A percentile compares a stretch with the other conserved stretches of the same genome.
Evolutionary conservation across 2,888 invertebrate species (phyloP).

Genomic region (Drosophila leonis): DNA sequence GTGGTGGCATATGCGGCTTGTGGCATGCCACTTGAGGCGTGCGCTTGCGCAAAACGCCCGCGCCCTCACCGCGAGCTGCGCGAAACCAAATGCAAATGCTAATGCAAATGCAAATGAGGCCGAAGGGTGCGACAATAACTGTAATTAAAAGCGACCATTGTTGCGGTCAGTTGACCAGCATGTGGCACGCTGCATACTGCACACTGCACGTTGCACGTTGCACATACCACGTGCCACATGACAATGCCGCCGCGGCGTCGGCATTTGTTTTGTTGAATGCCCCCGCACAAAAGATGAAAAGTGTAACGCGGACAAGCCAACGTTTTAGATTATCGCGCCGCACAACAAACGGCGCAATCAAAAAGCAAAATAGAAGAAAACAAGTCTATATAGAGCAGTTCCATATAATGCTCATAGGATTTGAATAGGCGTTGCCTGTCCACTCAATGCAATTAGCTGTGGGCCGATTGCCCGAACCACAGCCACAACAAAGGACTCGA

Average conservation of each 20-base stretch:
- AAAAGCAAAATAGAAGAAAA: conserved; percentile 2
- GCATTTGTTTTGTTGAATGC: conserved; percentile 69
- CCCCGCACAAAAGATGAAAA: conserved; percentile 45
- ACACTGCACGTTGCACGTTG: conserved; percentile 30
- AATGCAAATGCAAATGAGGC: conserved; percentile 67
- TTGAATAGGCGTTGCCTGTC: conserved; percentile 62
- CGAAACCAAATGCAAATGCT: conserved; percentile 48
- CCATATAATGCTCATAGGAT: background rate
- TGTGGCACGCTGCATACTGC: conserved; percentile 31
- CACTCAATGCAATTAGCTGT: conserved; percentile 72
- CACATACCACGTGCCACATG: conserved; percentile 12
- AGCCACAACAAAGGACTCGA: conserved; percentile 5
- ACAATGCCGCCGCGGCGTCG: conserved; percentile 47
- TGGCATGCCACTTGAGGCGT: conserved; percentile 16
- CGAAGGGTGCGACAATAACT: conserved; percentile 78
- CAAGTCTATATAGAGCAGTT: conserved; percentile 7
- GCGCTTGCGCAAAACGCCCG: conserved; percentile 43
- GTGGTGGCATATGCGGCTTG: conserved; percentile 47
- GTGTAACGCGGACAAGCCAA: conserved; percentile 55
- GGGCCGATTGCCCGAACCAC: conserved; percentile 13
- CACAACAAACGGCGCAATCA: conserved; percentile 38
- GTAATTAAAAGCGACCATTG: conserved; percentile 79
- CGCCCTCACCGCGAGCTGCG: conserved; percentile 9
- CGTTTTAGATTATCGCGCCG: conserved; percentile 66
- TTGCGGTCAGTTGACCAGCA: conserved; percentile 75